These are phyloP conservation scores for Girardinus metallicus DNA, from an alignment of 2,797 vertebrate species.

Conservation along the genomic window DNA sequence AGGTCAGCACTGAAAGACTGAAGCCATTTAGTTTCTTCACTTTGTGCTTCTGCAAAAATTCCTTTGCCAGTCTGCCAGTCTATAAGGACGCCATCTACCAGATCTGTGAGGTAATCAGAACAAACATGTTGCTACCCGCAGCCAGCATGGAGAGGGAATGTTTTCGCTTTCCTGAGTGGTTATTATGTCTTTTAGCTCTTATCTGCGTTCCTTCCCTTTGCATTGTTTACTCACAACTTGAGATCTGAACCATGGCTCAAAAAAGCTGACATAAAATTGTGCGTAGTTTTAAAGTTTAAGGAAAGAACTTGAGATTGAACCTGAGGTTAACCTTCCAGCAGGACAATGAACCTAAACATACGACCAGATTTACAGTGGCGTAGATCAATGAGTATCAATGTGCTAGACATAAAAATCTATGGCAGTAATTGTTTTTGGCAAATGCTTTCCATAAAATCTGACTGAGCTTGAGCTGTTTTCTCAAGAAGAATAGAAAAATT, in stretches of 20 bases:
- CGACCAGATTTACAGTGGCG: not conserved
- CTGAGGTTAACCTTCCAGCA: not conserved
- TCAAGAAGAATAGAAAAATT: not conserved
- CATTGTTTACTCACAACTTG: not conserved
- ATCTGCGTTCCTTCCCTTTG: not conserved
- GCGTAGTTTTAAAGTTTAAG: not conserved
- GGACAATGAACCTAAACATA: not conserved
- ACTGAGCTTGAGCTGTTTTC: not conserved
- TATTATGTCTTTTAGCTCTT: not conserved
- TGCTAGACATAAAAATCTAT: not conserved
- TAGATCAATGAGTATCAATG: not conserved
- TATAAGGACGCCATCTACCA: slow-evolving; percentile 82
- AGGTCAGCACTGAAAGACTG: slow-evolving; percentile 74
- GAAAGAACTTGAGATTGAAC: not conserved
- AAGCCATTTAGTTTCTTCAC: slow-evolving; percentile 67
- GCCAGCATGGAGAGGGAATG: not conserved
- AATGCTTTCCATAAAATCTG: not conserved
- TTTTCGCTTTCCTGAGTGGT: not conserved
- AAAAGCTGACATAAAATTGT: not conserved
- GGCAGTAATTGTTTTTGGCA: not conserved
- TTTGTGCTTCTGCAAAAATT: slow-evolving; percentile 78
- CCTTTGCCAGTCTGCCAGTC: slow-evolving; percentile 71
- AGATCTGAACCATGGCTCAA: not conserved
- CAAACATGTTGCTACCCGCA: slow-evolving; percentile 6
- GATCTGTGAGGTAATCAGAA: slow-evolving; percentile 77